phyloP scores from a whole-genome alignment of 2,888 invertebrate species.

The Bombylius major region DNA sequence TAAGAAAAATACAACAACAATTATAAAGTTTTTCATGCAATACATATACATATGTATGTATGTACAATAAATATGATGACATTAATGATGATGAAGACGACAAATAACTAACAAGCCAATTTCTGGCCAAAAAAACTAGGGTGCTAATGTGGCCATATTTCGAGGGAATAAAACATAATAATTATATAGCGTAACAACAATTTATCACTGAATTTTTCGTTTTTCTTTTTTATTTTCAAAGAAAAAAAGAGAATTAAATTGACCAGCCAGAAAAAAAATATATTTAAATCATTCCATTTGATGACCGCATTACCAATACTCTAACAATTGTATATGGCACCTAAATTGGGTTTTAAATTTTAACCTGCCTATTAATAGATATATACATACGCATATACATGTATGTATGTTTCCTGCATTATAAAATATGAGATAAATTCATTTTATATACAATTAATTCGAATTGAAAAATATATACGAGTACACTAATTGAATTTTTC shows the following conservation, averaged over 20 bases:
- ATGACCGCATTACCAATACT: neutral
- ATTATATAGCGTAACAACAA: constrained; percentile 16
- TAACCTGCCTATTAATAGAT: neutral
- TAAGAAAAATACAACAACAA: too few relatives aligned
- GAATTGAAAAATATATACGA: neutral
- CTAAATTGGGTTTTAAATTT: neutral
- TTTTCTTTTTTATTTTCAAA: too few relatives aligned
- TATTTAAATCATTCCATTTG: too few relatives aligned
- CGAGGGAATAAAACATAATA: constrained; percentile 25
- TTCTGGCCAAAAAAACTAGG: constrained; percentile 29
- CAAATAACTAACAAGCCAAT: constrained; percentile 25
- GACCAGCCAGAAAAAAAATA: too few relatives aligned
- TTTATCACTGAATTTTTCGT: too few relatives aligned
- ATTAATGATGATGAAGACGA: neutral
- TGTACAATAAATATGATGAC: neutral
- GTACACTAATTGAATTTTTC: constrained; percentile 8
- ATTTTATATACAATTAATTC: too few relatives aligned
- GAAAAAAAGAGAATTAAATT: too few relatives aligned
- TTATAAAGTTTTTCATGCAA: too few relatives aligned
- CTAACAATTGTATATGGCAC: neutral
- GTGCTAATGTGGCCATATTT: constrained; percentile 32
- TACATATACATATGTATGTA: neutral
- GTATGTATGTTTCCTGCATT: too few relatives aligned
- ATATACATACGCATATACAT: too few relatives aligned
- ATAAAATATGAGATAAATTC: too few relatives aligned